phyloP scores from a whole-genome alignment of 2,888 invertebrate species.

The Branchellion lobata region DNA sequence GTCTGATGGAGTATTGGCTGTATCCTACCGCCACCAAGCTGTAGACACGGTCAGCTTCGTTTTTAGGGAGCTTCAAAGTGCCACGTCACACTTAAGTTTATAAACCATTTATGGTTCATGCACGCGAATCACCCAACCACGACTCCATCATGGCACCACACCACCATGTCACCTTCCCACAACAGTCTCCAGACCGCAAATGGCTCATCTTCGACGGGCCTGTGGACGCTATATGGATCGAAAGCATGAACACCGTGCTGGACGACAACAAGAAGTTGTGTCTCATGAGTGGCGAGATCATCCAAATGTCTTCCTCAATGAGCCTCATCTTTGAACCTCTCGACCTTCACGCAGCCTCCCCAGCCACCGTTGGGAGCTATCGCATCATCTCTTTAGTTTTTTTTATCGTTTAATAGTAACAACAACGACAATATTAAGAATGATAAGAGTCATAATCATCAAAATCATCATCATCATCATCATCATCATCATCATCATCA shows the following conservation, averaged over 20 bases:
- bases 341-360: conserved; percentile 69
- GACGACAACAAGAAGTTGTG: conserved; percentile 68
- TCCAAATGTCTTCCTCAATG: conserved; percentile 86
- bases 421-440: too few species aligned
- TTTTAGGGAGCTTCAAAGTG: too few species aligned
- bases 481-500: too few species aligned
- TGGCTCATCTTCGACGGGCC: conserved; percentile 64
- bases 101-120: not conserved
- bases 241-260: conserved; percentile 64
- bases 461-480: too few species aligned
- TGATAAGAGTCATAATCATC: too few species aligned
- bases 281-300: conserved; percentile 93
- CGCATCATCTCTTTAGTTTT: too few species aligned
- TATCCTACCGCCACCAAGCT: conserved; percentile 85
- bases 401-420: too few species aligned
- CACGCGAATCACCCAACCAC: not conserved
- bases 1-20: conserved; percentile 69
- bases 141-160: too few species aligned
- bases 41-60: conserved; percentile 67
- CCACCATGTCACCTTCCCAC: too few species aligned
- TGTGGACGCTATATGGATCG: conserved; percentile 64
- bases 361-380: conserved; percentile 49
- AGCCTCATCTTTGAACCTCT: conserved; percentile 91
- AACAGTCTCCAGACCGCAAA: conserved; percentile 74
- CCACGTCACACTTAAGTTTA: too few species aligned